phyloP scores from a whole-genome alignment of 2,113 vertebrate species.

The Mus spicilegus region DNA sequence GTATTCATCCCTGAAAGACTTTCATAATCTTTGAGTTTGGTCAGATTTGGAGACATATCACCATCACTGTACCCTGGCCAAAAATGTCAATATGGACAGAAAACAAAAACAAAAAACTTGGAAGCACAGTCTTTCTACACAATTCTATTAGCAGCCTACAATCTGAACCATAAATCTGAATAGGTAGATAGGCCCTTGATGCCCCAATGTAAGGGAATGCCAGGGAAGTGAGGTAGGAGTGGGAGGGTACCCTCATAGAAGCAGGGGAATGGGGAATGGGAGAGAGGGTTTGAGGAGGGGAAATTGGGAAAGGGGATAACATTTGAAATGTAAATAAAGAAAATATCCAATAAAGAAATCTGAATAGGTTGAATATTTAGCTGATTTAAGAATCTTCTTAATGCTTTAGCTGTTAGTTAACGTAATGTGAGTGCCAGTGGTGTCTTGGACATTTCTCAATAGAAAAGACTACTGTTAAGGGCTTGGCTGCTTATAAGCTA shows the following conservation, averaged over 20 bases:
- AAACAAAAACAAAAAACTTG: neutral
- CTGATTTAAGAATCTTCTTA: neutral
- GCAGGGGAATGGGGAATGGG: too few relatives aligned
- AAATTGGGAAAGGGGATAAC: too few relatives aligned
- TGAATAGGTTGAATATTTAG: neutral
- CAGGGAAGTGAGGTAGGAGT: too few relatives aligned
- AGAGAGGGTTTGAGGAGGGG: too few relatives aligned
- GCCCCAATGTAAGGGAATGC: too few relatives aligned
- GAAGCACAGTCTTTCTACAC: neutral
- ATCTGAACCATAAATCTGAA: neutral
- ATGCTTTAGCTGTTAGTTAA: neutral
- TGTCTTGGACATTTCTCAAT: neutral
- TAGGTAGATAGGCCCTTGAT: neutral
- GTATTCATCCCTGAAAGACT: neutral
- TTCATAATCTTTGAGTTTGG: constrained; percentile 25
- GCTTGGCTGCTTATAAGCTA: neutral
- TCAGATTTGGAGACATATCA: neutral
- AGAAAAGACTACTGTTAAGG: neutral
- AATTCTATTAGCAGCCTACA: constrained; percentile 4
- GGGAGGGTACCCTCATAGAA: too few relatives aligned
- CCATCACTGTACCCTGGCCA: neutral
- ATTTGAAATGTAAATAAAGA: too few relatives aligned
- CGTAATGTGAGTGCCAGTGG: neutral
- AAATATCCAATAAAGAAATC: neutral
- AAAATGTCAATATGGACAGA: neutral